Base-by-base conservation (phyloP, 2,113 vertebrate genomes). In the Ibidorhyncha struthersii region DNA sequence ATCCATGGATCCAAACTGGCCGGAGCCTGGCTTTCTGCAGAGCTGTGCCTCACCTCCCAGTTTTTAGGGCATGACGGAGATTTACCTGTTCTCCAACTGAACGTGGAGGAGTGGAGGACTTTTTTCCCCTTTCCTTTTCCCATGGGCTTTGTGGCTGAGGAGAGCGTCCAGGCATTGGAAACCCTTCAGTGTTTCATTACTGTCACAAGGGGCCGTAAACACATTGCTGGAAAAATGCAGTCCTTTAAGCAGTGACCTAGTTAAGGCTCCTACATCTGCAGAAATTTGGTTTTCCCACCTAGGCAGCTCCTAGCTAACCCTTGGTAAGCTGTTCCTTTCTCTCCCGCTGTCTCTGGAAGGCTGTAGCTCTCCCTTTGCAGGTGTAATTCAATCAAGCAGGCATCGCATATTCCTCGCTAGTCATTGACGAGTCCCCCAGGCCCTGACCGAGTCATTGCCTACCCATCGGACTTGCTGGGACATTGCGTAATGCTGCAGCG, bases 121-220 rank as follows among this genome's bases (percentile, higher is more conserved):
- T 66, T 79, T 63, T 63, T 4, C 25, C 14, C 17, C 23, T 53
- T 77, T 29, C 27, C 30, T 56, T 71, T 34, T 1, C 36, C 53
- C 22, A 3, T 0, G 8, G 47, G 41, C 21, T 85, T 58, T 49
- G 41, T 40, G 41, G 52, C 3, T 0, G 0, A 93, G 38, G 27
- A 49, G 40, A 27, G 30, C 65, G 12, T 29, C 27, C 45, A 72
- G 43, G 19, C 12, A 2, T 43, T 56, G 82, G 43, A 72, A 93
- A 83, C 5, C 15, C 13, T 59, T 71, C 1, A 6, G 61, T 56
- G 23, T 69, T 79, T 82, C 52, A 3, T 76, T 76, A 25, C 17
- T 18, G 49, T n/a, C 41, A 69, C 32, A 36, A 34, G 4, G 29
- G 43, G 27, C 50, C 0, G 0, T 62, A 55, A 95, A 47, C 29